Evolutionary conservation across 1,140 invertebrate genomes (phyloP), one percentile per base, ranked within the genome.

Genomic region (Saccostrea cuccullata): DNA sequence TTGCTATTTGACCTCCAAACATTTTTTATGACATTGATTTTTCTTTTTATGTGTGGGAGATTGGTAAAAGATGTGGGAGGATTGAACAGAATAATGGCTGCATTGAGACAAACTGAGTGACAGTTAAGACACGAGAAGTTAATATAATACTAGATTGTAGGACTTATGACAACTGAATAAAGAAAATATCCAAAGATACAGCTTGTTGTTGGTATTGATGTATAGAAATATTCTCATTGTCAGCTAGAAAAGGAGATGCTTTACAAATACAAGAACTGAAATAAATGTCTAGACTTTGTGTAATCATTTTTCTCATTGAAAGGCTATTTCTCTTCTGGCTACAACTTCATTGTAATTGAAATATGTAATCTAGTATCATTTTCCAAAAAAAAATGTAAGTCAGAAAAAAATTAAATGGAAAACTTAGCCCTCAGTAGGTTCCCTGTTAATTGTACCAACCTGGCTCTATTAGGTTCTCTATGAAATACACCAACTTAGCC

Each of bases 21-120:
- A 67, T n/a, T 30, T 77, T 77, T 77, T 40, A 73, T 77, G 30
- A 30, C 70, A 77, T 77, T 30, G 70, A 77, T 77, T 77, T 30
- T 77, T 77, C 26, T 77, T 30, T 77, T 36, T 36, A 77, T 36
- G 70, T 15, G 70, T 77, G 70, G 70, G 70, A 77, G 70, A 77
- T 77, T 30, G 26, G 23, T 15, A 77, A 77, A n/a, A n/a, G 26
- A 26, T 30, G 26, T 26, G 12, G 26, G 23, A 77, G 26, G 70
- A 77, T 30, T 36, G 70, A 36, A 77, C 70, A 23, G 67, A 23
- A 30, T 73, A 77, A 30, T 36, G 70, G 70, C 30, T 30, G 26
- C 30, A 30, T 11, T 11, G 70, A 30, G 70, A 77, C 70, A 77
- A 77, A 20, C 30, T 77, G 23, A 77, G 23, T 77, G 70, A 36